Evolutionary conservation across 2,113 vertebrate genomes (phyloP).

Genomic region (Xenopus tropicalis): DNA sequence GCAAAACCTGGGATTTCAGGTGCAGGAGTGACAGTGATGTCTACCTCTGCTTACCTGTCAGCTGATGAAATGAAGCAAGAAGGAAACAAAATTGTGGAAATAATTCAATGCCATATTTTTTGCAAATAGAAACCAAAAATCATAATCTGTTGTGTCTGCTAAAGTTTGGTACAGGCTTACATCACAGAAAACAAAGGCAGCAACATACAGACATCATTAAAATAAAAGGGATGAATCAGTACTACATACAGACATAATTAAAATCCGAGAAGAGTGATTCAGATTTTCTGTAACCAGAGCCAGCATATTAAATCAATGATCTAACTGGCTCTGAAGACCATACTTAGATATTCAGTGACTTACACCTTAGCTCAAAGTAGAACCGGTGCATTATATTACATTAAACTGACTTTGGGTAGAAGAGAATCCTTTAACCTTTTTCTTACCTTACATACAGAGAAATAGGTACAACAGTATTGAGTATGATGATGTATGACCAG

Average conservation of each 20-base stretch:
- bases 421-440: too few relatives aligned
- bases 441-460: slow-evolving; percentile 77
- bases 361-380: too few relatives aligned
- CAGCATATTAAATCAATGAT: neutral
- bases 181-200: neutral
- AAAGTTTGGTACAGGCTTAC: neutral
- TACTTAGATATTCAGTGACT: too few relatives aligned
- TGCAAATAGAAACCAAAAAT: slow-evolving; percentile 43
- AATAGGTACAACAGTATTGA: slow-evolving; percentile 75
- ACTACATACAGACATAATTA: neutral
- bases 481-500: slow-evolving; percentile 76
- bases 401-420: too few relatives aligned
- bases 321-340: neutral
- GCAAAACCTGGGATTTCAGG: slow-evolving; percentile 36
- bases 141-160: slow-evolving; percentile 6
- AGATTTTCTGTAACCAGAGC: neutral
- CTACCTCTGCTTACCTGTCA: slow-evolving; percentile 37
- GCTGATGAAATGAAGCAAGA: slow-evolving; percentile 26
- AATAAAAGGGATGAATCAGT: neutral
- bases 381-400: too few relatives aligned
- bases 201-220: neutral
- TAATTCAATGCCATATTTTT: slow-evolving; percentile 44
- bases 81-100: slow-evolving; percentile 28
- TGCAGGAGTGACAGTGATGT: slow-evolving; percentile 38
- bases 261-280: neutral